Base-by-base conservation (phyloP, 2,888 invertebrate species). In the Himalopsyche japonica region DNA sequence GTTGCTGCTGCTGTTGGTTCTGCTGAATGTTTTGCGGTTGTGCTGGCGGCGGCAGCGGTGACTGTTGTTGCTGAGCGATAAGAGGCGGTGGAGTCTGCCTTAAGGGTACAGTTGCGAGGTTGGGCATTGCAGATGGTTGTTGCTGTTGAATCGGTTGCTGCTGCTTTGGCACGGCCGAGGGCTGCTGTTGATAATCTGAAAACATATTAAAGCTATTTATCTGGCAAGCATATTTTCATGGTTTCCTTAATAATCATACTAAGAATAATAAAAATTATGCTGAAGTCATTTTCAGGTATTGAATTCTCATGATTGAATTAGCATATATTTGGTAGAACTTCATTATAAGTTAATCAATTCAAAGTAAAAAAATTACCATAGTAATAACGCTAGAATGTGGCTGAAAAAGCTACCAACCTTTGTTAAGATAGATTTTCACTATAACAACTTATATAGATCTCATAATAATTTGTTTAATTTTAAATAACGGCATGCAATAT, bases 111-210 rank as follows among this genome's bases (percentile, higher is more conserved):
- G 43, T 20, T 4, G 78, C 30, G 1, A 37, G 78, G n/a, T 43
- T 76, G 32, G 20, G n/a, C 57, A 57, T 20, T 12, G 4, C 18
- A 5, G 43, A 76, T 77, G 20, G 81, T 8, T 76, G 47, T 3
- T 64, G 76, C 34, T 34, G 49, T 15, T 64, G 77, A 79, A 70
- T 34, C 47, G 83, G 78, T 5, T 84, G 82, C 48, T 86, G 83
- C 43, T 86, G 83, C 8, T 84, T 78, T 32, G 85, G 85, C 34
- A 76, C 77, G 24, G 79, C 80, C 27, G 84, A 82, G 15, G 87
- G 87, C 64, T 88, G 88, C 15, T 83, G 79, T 48, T 76, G 80
- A 30, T 84, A 84, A 70, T 84, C 80, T 85, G 81, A 12, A 79
- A 57, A 82, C 6, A 37, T 43, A 43, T 15, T 15, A 15, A 43